Evolutionary conservation across 2,797 vertebrate species (phyloP), one percentile per base, ranked within the genome.

Genomic region (Echiichthys vipera): DNA sequence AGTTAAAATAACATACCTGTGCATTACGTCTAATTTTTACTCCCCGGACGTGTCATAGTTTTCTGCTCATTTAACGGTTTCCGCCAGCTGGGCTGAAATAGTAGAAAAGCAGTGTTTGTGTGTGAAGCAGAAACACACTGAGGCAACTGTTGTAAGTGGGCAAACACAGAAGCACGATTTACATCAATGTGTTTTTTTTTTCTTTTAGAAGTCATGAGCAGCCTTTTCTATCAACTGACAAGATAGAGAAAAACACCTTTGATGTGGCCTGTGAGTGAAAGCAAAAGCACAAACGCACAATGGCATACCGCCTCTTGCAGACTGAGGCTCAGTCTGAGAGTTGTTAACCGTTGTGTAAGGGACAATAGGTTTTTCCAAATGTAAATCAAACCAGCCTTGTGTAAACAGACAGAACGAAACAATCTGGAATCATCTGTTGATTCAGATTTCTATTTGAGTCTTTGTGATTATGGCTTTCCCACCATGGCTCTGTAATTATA

Each of bases 381-480:
- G 75, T 85, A 88, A 89, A 88, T 84, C 83, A 77, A 77, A 83
- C 77, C 39, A 50, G 37, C 61, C 71, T 72, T 68, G 74, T 85
- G 77, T 92, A 93, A 89, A 91, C 84, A 90, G 72, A 66, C 57
- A 57, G 59, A 78, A 46, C 45, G 71, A 86, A 89, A 88, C 88
- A 86, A 92, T 91, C 85, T 89, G 83, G 75, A 89, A 79, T 92
- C 90, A 91, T 91, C 87, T 89, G 91, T 91, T 91, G 90, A 90
- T 92, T 88, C 83, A 84, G 82, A 89, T 86, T 90, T 92, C 91
- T 93, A 93, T 93, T 92, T 92, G 90, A 87, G 91, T 92, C 92
- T 89, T 90, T 92, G 88, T 92, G 88, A 92, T 92, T 93, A 92
- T 93, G 89, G 89, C 88, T 82, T 83, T 79, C 83, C 84, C 88